A percentile compares a stretch with the other conserved stretches of the same genome.
Conservation (phyloP, 2,888 invertebrate species). For the Xanthia togata region DNA sequence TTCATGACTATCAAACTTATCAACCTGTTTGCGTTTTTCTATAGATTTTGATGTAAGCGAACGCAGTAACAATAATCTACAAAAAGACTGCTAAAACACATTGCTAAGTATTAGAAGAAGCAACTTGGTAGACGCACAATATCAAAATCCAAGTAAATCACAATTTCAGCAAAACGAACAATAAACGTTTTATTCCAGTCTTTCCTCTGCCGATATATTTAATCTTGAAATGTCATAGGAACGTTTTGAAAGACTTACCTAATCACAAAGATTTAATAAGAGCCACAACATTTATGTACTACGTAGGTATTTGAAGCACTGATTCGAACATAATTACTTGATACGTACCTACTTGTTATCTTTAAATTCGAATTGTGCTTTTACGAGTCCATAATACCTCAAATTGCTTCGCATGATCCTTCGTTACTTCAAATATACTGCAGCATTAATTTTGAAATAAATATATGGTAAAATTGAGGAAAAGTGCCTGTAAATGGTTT, state of each 20-base stretch:
- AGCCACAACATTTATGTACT: constrained; percentile 42
- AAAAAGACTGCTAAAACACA: constrained; percentile 9
- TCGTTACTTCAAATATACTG: no score
- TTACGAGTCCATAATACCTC: neutral
- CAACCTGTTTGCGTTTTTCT: neutral
- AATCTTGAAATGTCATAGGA: constrained; percentile 47
- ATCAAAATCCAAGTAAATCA: constrained; percentile 34
- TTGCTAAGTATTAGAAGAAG: constrained; percentile 17
- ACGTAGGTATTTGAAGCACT: constrained; percentile 1
- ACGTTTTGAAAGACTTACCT: constrained; percentile 41
- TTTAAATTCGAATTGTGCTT: constrained; percentile 21
- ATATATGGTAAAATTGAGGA: no score
- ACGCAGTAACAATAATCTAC: constrained; percentile 11
- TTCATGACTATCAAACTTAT: neutral
- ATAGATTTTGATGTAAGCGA: constrained; percentile 16
- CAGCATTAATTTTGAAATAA: no score
- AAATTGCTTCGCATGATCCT: no score
- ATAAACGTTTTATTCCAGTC: constrained; percentile 49
- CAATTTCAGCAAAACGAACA: constrained; percentile 38
- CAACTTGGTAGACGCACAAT: constrained; percentile 27
- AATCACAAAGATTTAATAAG: constrained; percentile 39
- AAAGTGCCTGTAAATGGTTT: no score
- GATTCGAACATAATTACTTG: constrained; percentile 5
- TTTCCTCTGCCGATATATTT: constrained; percentile 58
- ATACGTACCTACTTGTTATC: neutral